phyloP scores from a whole-genome alignment of 2,113 vertebrate species.

The Cottus gobio region DNA sequence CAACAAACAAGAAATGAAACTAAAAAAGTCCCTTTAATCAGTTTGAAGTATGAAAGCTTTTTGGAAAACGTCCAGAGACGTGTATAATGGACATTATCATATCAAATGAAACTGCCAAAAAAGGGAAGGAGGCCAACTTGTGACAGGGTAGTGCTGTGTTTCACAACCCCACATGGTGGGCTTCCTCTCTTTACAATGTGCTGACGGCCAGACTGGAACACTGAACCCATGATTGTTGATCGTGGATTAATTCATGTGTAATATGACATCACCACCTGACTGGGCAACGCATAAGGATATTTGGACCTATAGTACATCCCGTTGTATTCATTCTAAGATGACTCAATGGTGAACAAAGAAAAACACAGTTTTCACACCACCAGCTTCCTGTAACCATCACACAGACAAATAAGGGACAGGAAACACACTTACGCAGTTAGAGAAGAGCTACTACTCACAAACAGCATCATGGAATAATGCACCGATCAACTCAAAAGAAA shows the following conservation, averaged over 20 bases:
- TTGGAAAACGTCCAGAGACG: not conserved
- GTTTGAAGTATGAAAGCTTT: constrained; percentile 9
- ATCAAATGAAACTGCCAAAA: constrained; percentile 43
- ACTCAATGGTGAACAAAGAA: constrained; percentile 64
- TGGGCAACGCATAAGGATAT: constrained; percentile 34
- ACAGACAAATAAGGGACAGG: constrained; percentile 55
- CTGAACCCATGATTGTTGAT: constrained; percentile 65
- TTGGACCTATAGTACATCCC: constrained; percentile 30
- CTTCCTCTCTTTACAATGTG: constrained; percentile 56
- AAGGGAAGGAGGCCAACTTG: constrained; percentile 59
- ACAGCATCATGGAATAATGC: constrained; percentile 3
- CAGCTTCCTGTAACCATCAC: constrained; percentile 66
- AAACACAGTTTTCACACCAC: constrained; percentile 66
- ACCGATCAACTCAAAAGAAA: not conserved
- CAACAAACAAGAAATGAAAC: not conserved
- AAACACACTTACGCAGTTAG: constrained; percentile 39
- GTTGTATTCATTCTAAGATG: constrained; percentile 66
- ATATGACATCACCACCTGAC: constrained; percentile 59
- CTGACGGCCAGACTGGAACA: constrained; percentile 50
- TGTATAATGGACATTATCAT: not conserved
- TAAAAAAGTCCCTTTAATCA: not conserved
- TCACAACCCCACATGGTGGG: constrained; percentile 66
- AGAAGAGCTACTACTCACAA: not conserved
- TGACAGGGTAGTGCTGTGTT: constrained; percentile 69
- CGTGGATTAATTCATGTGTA: constrained; percentile 14